Evolutionary conservation across 2,888 invertebrate species (phyloP), one percentile per base, ranked within the genome.

Genomic region (Abscondita cerata): DNA sequence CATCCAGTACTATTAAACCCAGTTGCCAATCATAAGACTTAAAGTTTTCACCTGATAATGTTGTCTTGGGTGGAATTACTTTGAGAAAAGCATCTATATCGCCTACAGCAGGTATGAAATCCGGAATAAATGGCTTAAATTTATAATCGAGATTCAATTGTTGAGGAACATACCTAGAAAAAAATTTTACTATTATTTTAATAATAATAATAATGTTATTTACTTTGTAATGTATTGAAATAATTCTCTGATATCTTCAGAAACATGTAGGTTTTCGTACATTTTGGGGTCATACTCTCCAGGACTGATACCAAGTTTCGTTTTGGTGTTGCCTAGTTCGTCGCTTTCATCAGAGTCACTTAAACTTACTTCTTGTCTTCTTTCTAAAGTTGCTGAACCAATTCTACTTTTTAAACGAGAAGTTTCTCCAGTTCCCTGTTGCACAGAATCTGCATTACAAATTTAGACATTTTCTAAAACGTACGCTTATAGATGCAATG

Each of bases 31-130:
- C 68, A 58, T 73, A 70, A 8, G 68, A 67, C 47, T 73, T 70
- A 53, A 75, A 73, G 48, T 65, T 34, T 55, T 79, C 76, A 2
- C 75, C 76, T 18, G 69, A 70, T 41, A 79, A 61, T 25, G 83
- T 80, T 1, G 81, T 84, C 70, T 93, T 91, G 0, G 98, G 98
- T 16, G 95, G 87, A 46, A 86, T 83, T 1, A 97, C 92, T 83
- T 98, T 99, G 38, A 99, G 86, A 81, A 99, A 98, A 1, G 97
- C 96, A 81, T 99, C 99, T 69, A 98, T 96, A 80, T 99, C 98
- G 0, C 99, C 99, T 47, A 99, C 97, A 0, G 97, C 95, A 6
- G 99, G 98, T 71, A 98, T 92, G 81, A 91, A 98, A 75, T 99
- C 98, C 0, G 98, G 96, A 55, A 98, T 89, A 78, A 98, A 98